phyloP scores from a whole-genome alignment of 2,113 vertebrate genomes.

The Alethe castanea region DNA sequence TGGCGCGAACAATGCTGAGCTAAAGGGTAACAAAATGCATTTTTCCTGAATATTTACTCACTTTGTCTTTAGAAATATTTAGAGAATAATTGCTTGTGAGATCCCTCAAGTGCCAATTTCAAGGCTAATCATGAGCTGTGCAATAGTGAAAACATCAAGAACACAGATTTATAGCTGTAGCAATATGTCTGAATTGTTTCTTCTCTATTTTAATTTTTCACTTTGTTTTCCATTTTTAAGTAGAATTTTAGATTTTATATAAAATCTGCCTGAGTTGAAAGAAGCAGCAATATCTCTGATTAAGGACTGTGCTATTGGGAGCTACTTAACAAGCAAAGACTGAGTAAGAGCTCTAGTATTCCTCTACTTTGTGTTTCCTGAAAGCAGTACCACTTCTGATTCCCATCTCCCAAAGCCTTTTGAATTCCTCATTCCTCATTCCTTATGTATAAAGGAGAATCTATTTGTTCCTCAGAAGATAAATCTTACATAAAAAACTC shows the following conservation, averaged over 20 bases:
- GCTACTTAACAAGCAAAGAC: neutral
- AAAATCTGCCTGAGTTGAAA: neutral
- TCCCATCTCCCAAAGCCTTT: neutral
- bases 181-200: neutral
- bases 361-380: neutral
- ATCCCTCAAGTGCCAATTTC: neutral
- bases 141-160: neutral
- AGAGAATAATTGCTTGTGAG: neutral
- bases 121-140: neutral
- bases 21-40: neutral
- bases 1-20: neutral
- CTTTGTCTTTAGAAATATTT: neutral
- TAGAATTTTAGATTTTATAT: neutral
- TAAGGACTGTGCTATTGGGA: neutral
- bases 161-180: neutral
- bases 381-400: neutral
- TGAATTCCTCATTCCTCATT: neutral
- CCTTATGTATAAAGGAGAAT: neutral
- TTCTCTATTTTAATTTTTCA: neutral
- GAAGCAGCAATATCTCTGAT: neutral
- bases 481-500: neutral
- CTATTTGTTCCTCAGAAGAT: neutral
- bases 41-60: neutral
- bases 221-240: neutral
- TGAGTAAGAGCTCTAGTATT: neutral